phyloP scores from a whole-genome alignment of 37 sponge, comb jelly and placozoan genomes.

The Chondrosia reniformis region DNA sequence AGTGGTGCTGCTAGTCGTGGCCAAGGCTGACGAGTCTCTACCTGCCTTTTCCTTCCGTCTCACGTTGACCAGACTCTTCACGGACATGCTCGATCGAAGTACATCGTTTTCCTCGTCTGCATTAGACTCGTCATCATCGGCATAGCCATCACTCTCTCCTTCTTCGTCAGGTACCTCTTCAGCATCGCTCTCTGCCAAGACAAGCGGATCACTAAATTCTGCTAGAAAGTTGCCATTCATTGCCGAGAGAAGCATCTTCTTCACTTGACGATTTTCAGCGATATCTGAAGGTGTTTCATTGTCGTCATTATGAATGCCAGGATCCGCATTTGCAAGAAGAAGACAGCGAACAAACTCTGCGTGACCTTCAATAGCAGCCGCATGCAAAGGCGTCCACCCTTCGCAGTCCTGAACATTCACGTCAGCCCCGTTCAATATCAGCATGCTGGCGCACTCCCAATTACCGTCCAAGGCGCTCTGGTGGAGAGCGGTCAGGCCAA shows the following conservation, averaged over 20 bases:
- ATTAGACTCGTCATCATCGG: conserved; percentile 47
- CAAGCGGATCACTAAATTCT: conserved; percentile 43
- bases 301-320: conserved; percentile 47
- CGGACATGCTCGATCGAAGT: neutral
- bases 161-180: conserved; percentile 33
- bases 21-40: conserved; percentile 1
- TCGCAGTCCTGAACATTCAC: conserved; percentile 75
- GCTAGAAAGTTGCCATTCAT: conserved; percentile 49
- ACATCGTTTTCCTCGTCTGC: conserved; percentile 50
- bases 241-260: conserved; percentile 66
- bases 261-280: conserved; percentile 42
- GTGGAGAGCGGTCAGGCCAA: conserved; percentile 82
- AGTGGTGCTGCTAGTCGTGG: neutral
- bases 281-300: conserved; percentile 66
- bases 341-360: conserved; percentile 61
- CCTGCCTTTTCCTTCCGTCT: conserved; percentile 21
- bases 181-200: conserved; percentile 47
- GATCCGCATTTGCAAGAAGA: conserved; percentile 57
- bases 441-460: conserved; percentile 65
- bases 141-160: conserved; percentile 56
- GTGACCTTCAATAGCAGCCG: conserved; percentile 67
- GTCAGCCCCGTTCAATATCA: conserved; percentile 72
- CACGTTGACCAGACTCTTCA: neutral
- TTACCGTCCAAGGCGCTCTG: conserved; percentile 84
- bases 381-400: conserved; percentile 72